Evolutionary conservation across 2,888 invertebrate species (phyloP).

Genomic region (Epirrhoe tristata): DNA sequence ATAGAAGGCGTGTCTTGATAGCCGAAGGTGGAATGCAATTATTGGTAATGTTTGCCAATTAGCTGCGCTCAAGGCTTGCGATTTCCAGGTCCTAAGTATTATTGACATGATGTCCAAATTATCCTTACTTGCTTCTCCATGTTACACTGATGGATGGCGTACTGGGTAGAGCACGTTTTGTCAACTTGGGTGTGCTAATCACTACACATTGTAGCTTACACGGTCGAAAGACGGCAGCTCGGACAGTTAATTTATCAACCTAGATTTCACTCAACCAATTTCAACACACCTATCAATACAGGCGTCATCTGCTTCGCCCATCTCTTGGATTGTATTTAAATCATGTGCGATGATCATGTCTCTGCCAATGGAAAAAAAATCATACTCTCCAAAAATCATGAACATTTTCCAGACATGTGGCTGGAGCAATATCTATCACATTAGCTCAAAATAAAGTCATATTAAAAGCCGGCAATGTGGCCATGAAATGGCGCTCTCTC

Average conservation of each 20-base stretch:
- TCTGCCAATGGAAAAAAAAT: slow-evolving; percentile 5
- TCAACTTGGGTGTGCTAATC: background rate
- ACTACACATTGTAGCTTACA: background rate
- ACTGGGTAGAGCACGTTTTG: background rate
- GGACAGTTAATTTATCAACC: background rate
- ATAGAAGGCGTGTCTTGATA: slow-evolving; percentile 42
- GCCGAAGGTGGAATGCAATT: slow-evolving; percentile 60
- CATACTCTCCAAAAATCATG: background rate
- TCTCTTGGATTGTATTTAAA: background rate
- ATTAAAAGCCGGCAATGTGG: slow-evolving; percentile 28
- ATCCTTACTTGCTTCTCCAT: slow-evolving; percentile 4
- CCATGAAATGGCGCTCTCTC: slow-evolving; percentile 39
- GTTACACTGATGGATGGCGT: background rate
- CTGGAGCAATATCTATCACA: slow-evolving; percentile 3
- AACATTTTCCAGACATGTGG: background rate
- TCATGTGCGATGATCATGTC: background rate
- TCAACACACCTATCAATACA: background rate
- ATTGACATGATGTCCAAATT: slow-evolving; percentile 46
- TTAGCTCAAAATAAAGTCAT: slow-evolving; percentile 26
- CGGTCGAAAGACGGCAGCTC: background rate
- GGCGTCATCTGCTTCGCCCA: background rate
- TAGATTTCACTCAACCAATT: background rate
- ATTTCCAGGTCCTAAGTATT: slow-evolving; percentile 56
- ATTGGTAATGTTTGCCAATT: slow-evolving; percentile 74
- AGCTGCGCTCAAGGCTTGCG: slow-evolving; percentile 64